These are phyloP conservation scores for Amblyteles armatorius DNA, from an alignment of 2,888 invertebrate genomes.

Conservation along the genomic window DNA sequence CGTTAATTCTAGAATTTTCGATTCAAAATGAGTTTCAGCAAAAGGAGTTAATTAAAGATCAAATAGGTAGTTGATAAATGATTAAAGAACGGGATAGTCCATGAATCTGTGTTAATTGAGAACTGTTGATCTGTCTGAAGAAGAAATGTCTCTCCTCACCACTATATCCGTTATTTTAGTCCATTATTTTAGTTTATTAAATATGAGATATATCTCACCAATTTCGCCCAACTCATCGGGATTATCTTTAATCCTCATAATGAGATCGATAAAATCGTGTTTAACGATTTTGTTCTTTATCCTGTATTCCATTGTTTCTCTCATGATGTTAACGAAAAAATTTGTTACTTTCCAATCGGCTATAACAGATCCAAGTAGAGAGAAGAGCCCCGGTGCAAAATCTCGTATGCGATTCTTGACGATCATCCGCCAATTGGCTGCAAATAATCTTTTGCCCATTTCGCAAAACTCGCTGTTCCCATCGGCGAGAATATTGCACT, in stretches of 20 bases:
- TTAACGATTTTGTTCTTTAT: conserved; percentile 84
- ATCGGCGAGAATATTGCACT: conserved; percentile 81
- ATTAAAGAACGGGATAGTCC: too few relatives aligned
- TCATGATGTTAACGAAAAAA: conserved; percentile 85
- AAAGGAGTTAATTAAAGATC: too few relatives aligned
- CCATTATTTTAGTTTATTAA: background rate
- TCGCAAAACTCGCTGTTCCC: conserved; percentile 81
- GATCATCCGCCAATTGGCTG: conserved; percentile 56
- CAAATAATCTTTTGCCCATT: conserved; percentile 79
- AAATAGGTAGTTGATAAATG: too few relatives aligned
- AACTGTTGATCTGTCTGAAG: too few relatives aligned
- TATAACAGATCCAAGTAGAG: conserved; percentile 50
- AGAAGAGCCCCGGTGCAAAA: conserved; percentile 57
- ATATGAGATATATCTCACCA: background rate
- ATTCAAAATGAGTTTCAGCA: background rate
- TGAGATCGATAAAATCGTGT: conserved; percentile 87
- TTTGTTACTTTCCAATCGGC: conserved; percentile 73
- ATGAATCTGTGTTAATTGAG: too few relatives aligned
- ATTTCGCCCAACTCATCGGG: conserved; percentile 47
- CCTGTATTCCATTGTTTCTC: conserved; percentile 85
- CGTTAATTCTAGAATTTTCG: conserved; percentile 64
- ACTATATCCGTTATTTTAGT: background rate
- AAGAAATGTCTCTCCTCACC: too few relatives aligned
- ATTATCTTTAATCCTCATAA: conserved; percentile 85
- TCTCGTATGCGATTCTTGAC: conserved; percentile 70